phyloP scores from a whole-genome alignment of 2,888 invertebrate genomes.

The Cosmia pyralina region DNA sequence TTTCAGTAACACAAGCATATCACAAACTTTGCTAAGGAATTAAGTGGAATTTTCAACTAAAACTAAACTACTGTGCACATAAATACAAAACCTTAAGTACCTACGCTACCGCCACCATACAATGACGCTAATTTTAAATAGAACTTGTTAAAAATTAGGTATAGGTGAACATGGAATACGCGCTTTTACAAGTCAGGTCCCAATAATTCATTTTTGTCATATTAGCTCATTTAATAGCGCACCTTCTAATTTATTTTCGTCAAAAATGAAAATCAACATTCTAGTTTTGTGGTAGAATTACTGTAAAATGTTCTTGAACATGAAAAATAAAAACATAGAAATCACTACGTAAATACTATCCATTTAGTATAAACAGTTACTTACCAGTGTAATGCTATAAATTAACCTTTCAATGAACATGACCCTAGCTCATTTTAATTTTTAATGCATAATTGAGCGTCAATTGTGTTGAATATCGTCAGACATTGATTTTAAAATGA shows the following conservation, averaged over 20 bases:
- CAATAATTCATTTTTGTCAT: slow-evolving; percentile 32
- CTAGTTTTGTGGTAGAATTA: background rate
- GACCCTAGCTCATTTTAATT: slow-evolving; percentile 29
- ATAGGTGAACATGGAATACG: slow-evolving; percentile 4
- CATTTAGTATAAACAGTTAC: background rate
- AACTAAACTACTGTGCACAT: slow-evolving; percentile 63
- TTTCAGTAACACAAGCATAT: slow-evolving; percentile 62
- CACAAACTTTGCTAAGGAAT: slow-evolving; percentile 59
- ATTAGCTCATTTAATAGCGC: slow-evolving; percentile 3
- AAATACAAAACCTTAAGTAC: slow-evolving; percentile 57
- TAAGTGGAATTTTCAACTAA: slow-evolving; percentile 53
- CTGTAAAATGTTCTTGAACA: background rate
- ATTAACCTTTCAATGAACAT: slow-evolving; percentile 46
- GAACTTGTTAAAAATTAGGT: slow-evolving; percentile 14
- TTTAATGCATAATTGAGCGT: slow-evolving; percentile 28
- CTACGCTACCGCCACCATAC: slow-evolving; percentile 58
- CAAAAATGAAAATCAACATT: background rate
- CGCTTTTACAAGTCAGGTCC: slow-evolving; percentile 8
- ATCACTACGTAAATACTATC: background rate
- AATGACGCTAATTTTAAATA: slow-evolving; percentile 37
- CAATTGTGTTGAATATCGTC: slow-evolving; percentile 11
- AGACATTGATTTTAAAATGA: slow-evolving; percentile 27
- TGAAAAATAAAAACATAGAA: background rate
- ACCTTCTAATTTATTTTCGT: background rate
- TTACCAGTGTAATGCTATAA: background rate